These are phyloP conservation scores for Drosophila navojoa DNA, from an alignment of 1,140 invertebrate genomes.

Conservation along the genomic window DNA sequence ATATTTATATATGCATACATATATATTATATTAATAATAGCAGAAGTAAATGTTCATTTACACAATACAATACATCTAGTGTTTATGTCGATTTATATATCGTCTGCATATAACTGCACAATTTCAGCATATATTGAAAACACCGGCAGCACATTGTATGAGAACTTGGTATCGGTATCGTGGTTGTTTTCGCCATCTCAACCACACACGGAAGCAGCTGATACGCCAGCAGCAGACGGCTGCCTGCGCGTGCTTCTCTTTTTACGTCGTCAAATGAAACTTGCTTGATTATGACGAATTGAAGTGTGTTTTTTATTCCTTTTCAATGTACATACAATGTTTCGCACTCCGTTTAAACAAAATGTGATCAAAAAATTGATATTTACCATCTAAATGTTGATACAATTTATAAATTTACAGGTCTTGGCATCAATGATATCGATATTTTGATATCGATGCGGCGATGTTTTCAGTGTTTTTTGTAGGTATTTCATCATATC, in stretches of 20 bases:
- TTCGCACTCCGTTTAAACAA: neutral
- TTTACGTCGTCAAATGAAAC: conserved; percentile 53
- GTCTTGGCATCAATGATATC: conserved; percentile 38
- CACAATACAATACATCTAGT: too few relatives aligned
- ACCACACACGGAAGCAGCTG: conserved; percentile 54
- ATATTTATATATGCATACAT: conserved; percentile 7
- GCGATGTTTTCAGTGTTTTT: conserved; percentile 29
- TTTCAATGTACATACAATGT: neutral
- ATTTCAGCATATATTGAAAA: conserved; percentile 6
- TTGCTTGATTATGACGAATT: neutral
- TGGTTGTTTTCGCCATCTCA: conserved; percentile 40
- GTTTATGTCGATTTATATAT: neutral
- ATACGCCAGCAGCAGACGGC: conserved; percentile 53
- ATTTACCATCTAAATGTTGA: conserved; percentile 43
- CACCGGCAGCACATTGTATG: conserved; percentile 34
- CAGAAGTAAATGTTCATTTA: too few relatives aligned
- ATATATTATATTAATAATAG: neutral
- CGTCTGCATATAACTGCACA: conserved; percentile 8
- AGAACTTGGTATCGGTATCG: conserved; percentile 45
- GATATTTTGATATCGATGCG: conserved; percentile 32
- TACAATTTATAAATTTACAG: conserved; percentile 33
- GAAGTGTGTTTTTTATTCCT: neutral
- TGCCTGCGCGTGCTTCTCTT: conserved; percentile 70
- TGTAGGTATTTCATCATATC: conserved; percentile 6
- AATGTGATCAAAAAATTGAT: conserved; percentile 9